A percentile compares a stretch with the other conserved stretches of the same genome.
phyloP scores from a whole-genome alignment of 2,797 vertebrate species.

The Anas georgica region DNA sequence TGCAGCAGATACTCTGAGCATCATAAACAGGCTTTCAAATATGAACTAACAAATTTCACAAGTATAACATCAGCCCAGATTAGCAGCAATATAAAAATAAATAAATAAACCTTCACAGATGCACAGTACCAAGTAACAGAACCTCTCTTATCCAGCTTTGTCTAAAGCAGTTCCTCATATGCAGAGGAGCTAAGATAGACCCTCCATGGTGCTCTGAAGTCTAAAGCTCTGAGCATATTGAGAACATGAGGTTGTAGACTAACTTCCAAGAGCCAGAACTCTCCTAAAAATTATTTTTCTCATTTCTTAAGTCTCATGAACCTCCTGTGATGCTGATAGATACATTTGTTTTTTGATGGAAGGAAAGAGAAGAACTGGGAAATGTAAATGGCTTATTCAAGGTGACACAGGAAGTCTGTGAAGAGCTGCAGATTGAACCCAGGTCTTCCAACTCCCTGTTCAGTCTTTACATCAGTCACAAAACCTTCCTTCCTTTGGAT shows the following conservation, averaged over 20 bases:
- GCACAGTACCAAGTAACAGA: neutral
- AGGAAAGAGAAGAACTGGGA: constrained; percentile 38
- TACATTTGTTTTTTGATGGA: neutral
- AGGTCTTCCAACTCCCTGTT: constrained; percentile 49
- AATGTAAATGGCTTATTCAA: constrained; percentile 50
- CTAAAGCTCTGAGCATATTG: constrained; percentile 4
- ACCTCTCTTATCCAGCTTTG: neutral
- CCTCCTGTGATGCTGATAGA: neutral
- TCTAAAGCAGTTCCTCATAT: neutral
- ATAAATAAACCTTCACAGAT: neutral
- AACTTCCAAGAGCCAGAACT: constrained; percentile 29
- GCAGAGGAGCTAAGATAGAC: neutral
- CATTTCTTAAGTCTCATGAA: neutral
- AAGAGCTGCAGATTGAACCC: constrained; percentile 62
- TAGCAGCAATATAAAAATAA: neutral
- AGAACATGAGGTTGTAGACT: neutral
- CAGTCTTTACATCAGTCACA: constrained; percentile 46
- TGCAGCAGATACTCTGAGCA: neutral
- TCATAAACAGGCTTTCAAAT: neutral
- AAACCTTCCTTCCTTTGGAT: constrained; percentile 49
- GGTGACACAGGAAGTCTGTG: constrained; percentile 59
- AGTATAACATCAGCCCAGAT: neutral
- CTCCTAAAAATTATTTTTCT: neutral
- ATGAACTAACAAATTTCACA: neutral
- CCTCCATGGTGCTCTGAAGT: neutral